Evolutionary conservation across 2,113 vertebrate species (phyloP).

Genomic region (Brienomyrus brachyistius): DNA sequence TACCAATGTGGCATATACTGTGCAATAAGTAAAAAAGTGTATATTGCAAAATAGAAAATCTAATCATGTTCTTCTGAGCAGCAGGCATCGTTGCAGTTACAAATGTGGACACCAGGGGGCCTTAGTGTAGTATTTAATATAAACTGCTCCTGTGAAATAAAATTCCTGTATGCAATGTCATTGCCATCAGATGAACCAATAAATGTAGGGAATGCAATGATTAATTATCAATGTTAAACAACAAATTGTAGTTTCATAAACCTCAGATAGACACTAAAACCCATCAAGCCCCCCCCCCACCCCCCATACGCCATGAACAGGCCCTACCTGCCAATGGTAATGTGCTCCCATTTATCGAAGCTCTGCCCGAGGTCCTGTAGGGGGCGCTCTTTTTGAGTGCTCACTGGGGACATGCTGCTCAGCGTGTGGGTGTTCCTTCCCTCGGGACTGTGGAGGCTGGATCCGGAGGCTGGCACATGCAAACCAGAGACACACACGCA

Average conservation of each 20-base stretch:
- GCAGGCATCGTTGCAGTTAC: background rate
- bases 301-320: background rate
- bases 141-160: background rate
- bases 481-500: constrained; percentile 62
- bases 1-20: background rate
- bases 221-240: background rate
- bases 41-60: background rate
- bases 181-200: background rate
- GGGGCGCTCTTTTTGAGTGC: constrained; percentile 62
- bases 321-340: constrained; percentile 72
- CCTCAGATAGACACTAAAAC: background rate
- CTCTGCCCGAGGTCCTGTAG: constrained; percentile 78
- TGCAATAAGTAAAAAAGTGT: background rate
- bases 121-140: background rate
- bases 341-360: constrained; percentile 85
- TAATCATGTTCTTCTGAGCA: background rate
- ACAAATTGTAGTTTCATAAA: background rate
- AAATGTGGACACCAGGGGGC: background rate
- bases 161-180: background rate
- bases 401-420: constrained; percentile 70
- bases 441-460: constrained; percentile 81
- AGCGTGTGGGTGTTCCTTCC: constrained; percentile 83
- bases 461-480: constrained; percentile 70
- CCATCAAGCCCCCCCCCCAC: background rate
- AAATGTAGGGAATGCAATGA: background rate